Evolutionary conservation across 2,888 invertebrate genomes (phyloP), one percentile per base, ranked within the genome.

Genomic region (Calliscelio sp.): DNA sequence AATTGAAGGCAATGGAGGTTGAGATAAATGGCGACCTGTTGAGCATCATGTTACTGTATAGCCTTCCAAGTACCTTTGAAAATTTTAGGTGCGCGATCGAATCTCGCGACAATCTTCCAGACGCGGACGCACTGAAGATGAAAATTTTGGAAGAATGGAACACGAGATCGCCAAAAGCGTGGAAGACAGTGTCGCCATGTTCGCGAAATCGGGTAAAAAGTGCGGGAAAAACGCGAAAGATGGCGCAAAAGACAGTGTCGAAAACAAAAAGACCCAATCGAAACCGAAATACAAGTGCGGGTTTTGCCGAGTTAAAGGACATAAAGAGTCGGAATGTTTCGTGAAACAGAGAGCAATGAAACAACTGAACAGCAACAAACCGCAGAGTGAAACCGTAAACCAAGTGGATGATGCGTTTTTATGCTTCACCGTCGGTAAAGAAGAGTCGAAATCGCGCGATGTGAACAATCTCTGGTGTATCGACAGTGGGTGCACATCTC

Each of bases 401-500:
- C 7, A 44, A 3, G 16, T 14, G 16, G 18, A 16, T 5, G 44
- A 44, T 16, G 4, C 44, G 2, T 11, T 8, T 44, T 7, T 5
- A 5, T 44, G 44, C 3, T 16, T 44, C 16, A 16, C 16, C 4
- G 16, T 16, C 44, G n/a, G 7, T 16, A 44, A 44, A 44, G 18
- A 5, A 16, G 16, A n/a, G 44, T 38, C 28, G 8, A 28, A 28
- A 28, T 8, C 8, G 5, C 4, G 28, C 8, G 28, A 28, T 28
- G 28, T 8, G 28, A 3, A n/a, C 2, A 46, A 18, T 3, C 4
- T 6, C 2, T 46, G 46, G 46, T 51, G 51, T 2, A 1, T 51
- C 22, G 51, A 51, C 20, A 24, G 24, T n/a, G 53, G 24, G 5
- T 53, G 53, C 28, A 53, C 53, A n/a, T 53, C 53, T 3, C 53